These are phyloP conservation scores for Oxycera nigricornis DNA, from an alignment of 2,888 invertebrate genomes.

Conservation along the genomic window DNA sequence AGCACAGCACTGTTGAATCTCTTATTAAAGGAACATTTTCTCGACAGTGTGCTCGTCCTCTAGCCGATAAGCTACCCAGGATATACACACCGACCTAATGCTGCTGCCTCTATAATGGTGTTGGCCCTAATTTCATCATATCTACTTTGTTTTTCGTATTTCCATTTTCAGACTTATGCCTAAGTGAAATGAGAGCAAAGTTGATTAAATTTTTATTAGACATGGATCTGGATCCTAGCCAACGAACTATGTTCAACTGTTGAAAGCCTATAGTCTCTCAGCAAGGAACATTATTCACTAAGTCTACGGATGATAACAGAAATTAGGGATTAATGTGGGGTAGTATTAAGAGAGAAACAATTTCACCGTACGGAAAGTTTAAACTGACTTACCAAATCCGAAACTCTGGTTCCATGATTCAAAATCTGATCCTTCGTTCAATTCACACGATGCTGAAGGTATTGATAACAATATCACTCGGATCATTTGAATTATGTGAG, in stretches of 20 bases:
- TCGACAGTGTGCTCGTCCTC: neutral
- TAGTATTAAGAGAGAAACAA: slow-evolving; percentile 33
- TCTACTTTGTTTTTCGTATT: slow-evolving; percentile 29
- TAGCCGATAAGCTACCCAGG: neutral
- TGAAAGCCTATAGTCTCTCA: slow-evolving; percentile 39
- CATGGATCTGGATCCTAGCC: slow-evolving; percentile 10
- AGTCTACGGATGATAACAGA: slow-evolving; percentile 44
- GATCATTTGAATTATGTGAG: too few relatives aligned
- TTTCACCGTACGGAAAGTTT: neutral
- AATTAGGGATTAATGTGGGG: slow-evolving; percentile 37
- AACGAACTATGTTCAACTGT: slow-evolving; percentile 5
- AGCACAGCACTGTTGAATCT: slow-evolving; percentile 30
- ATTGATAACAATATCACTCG: too few relatives aligned
- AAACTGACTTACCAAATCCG: neutral
- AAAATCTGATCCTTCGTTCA: too few relatives aligned
- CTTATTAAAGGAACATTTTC: slow-evolving; percentile 31
- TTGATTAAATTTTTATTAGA: slow-evolving; percentile 45
- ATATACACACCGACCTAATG: neutral
- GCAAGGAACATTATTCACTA: slow-evolving; percentile 44
- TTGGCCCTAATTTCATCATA: slow-evolving; percentile 21
- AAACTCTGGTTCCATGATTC: too few relatives aligned
- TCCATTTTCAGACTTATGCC: slow-evolving; percentile 21
- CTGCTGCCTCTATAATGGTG: neutral
- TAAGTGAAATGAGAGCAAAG: slow-evolving; percentile 42
- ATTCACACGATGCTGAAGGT: too few relatives aligned